Evolutionary conservation across 92 coral and sea anemone species (phyloP).

Genomic region (Phenganax subtilis): DNA sequence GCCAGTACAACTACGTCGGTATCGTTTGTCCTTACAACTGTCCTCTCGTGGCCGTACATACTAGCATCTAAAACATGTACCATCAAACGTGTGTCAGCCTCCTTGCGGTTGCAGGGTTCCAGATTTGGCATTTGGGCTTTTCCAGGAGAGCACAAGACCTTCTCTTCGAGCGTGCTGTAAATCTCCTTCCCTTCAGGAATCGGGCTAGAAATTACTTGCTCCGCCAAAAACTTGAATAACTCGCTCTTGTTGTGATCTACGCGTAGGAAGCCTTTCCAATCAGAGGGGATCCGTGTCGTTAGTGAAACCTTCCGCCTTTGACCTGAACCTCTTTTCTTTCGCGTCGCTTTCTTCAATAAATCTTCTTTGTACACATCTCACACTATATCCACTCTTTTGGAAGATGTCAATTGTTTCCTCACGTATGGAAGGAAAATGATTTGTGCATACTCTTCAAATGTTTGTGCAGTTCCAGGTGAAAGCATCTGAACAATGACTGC

Average conservation of each 20-base stretch:
- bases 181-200: too few relatives aligned
- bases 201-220: too few relatives aligned
- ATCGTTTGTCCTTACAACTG: too few relatives aligned
- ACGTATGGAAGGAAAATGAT: slow-evolving; percentile 54
- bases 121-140: too few relatives aligned
- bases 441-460: slow-evolving; percentile 50
- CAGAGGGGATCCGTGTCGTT: slow-evolving; percentile 46
- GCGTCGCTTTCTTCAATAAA: slow-evolving; percentile 47
- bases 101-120: too few relatives aligned
- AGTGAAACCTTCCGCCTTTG: slow-evolving; percentile 53
- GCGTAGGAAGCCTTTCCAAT: slow-evolving; percentile 64
- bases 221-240: too few relatives aligned
- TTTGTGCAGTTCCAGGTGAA: slow-evolving; percentile 42
- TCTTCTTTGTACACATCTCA: slow-evolving; percentile 56
- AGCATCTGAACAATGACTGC: slow-evolving; percentile 60
- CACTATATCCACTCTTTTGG: slow-evolving; percentile 53
- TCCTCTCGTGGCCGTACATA: too few relatives aligned
- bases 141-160: too few relatives aligned
- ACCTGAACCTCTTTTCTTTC: slow-evolving; percentile 62
- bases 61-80: too few relatives aligned
- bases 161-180: too few relatives aligned
- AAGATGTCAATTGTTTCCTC: slow-evolving; percentile 42
- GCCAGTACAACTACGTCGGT: too few relatives aligned
- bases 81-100: too few relatives aligned
- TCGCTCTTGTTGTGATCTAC: slow-evolving; percentile 18